These are phyloP conservation scores for Harpalus rubripes DNA, from an alignment of 2,888 invertebrate genomes.

Conservation along the genomic window DNA sequence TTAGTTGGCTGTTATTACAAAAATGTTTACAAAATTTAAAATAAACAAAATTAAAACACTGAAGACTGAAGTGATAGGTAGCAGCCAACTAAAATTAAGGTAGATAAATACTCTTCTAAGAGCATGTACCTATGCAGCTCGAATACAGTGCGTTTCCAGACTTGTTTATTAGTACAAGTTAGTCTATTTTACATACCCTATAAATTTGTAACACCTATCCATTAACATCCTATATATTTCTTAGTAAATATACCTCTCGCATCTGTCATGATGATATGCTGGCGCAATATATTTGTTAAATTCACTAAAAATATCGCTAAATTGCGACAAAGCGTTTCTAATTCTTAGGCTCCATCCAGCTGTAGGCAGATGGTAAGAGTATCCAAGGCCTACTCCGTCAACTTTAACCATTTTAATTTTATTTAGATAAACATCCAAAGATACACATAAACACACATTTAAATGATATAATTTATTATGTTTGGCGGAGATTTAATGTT, in stretches of 20 bases:
- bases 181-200: no score
- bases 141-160: no score
- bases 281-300: slow-evolving; percentile 97
- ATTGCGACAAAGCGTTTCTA: slow-evolving; percentile 90
- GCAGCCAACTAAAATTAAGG: no score
- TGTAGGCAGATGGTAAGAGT: slow-evolving; percentile 90
- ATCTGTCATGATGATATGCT: slow-evolving; percentile 97
- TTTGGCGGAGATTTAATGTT: background rate
- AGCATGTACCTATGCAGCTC: no score
- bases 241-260: slow-evolving; percentile 86
- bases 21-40: no score
- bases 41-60: no score
- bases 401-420: slow-evolving; percentile 75
- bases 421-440: background rate
- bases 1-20: no score
- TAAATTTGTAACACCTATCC: no score
- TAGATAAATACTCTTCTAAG: no score
- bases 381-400: slow-evolving; percentile 84
- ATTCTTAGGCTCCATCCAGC: slow-evolving; percentile 88
- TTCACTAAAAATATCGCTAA: slow-evolving; percentile 96
- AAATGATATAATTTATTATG: background rate
- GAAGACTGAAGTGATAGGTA: no score
- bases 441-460: slow-evolving; percentile 29
- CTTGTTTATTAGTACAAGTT: no score
- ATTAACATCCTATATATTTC: no score